A percentile compares a stretch with the other conserved stretches of the same genome.
Evolutionary conservation across 1,140 invertebrate genomes (phyloP).

Genomic region (Bombus ignitus): DNA sequence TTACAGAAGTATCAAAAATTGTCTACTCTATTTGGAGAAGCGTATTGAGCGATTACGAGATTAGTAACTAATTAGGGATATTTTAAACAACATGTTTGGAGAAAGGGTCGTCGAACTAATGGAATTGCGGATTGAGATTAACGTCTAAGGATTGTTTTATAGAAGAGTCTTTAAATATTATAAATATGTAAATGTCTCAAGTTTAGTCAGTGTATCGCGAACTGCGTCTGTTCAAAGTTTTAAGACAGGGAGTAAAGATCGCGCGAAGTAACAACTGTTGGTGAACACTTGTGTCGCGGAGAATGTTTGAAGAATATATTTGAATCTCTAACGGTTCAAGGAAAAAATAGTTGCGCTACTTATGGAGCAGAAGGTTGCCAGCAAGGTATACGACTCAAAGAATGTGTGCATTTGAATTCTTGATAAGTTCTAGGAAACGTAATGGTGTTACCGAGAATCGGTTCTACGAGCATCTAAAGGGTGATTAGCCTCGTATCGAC

Average conservation of each 20-base stretch:
- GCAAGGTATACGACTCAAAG: background rate
- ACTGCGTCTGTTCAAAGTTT: background rate
- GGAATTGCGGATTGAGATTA: background rate
- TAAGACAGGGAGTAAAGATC: background rate
- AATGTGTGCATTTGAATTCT: background rate
- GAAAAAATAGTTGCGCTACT: constrained; percentile 1
- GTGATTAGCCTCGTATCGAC: too few relatives aligned
- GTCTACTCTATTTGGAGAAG: too few relatives aligned
- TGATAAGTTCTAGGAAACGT: background rate
- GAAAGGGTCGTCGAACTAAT: background rate
- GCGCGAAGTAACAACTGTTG: background rate
- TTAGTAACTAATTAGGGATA: background rate
- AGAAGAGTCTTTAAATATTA: background rate
- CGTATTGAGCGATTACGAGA: too few relatives aligned
- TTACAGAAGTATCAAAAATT: too few relatives aligned
- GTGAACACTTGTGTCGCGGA: background rate
- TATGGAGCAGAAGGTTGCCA: background rate
- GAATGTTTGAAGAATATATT: background rate
- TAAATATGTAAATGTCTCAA: too few relatives aligned
- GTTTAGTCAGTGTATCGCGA: too few relatives aligned
- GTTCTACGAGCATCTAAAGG: background rate
- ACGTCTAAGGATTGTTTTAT: background rate
- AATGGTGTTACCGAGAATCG: background rate
- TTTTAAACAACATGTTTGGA: background rate
- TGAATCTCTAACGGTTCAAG: background rate